phyloP scores from a whole-genome alignment of 2,797 vertebrate species.

The Crocodylus rhombifer region DNA sequence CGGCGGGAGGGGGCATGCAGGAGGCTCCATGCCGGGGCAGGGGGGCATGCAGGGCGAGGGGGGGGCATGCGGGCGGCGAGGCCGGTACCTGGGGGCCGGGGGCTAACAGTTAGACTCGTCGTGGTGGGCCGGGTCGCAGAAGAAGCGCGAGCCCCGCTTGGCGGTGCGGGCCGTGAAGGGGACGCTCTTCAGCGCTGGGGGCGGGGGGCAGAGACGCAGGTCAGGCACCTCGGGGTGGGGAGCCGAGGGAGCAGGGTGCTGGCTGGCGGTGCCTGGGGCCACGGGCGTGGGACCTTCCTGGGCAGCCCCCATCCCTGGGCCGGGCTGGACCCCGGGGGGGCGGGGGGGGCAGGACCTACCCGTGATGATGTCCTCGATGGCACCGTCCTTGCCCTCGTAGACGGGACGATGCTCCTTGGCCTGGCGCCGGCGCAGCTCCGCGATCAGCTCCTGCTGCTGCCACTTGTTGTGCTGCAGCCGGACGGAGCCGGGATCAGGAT shows the following conservation, averaged over 20 bases:
- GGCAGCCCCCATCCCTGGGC: background rate
- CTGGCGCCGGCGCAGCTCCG: conserved; percentile 92
- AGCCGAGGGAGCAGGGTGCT: background rate
- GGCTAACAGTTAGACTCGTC: conserved; percentile 98
- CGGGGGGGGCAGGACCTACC: conserved; percentile 77
- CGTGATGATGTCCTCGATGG: conserved; percentile 98
- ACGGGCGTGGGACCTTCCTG: background rate
- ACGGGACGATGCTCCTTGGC: conserved; percentile 97
- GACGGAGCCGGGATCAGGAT: background rate
- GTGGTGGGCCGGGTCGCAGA: conserved; percentile 96
- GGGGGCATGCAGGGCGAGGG: background rate
- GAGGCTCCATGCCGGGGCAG: background rate
- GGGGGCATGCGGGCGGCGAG: conserved; percentile 57
- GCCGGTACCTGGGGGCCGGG: conserved; percentile 77
- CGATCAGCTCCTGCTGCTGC: conserved; percentile 94
- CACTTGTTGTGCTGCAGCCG: conserved; percentile 84
- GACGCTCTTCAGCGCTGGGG: conserved; percentile 96
- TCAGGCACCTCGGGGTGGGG: background rate
- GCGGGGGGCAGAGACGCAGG: conserved; percentile 55
- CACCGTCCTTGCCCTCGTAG: conserved; percentile 97
- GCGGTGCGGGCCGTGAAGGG: conserved; percentile 98
- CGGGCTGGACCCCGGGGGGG: background rate
- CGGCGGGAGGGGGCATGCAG: background rate
- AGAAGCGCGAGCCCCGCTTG: conserved; percentile 98
- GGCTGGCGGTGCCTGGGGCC: background rate